Percentiles rank a stretch among this genome's conserved stretches.
phyloP scores from a whole-genome alignment of 2,797 vertebrate species.

The Hypotaenidia philippensis region DNA sequence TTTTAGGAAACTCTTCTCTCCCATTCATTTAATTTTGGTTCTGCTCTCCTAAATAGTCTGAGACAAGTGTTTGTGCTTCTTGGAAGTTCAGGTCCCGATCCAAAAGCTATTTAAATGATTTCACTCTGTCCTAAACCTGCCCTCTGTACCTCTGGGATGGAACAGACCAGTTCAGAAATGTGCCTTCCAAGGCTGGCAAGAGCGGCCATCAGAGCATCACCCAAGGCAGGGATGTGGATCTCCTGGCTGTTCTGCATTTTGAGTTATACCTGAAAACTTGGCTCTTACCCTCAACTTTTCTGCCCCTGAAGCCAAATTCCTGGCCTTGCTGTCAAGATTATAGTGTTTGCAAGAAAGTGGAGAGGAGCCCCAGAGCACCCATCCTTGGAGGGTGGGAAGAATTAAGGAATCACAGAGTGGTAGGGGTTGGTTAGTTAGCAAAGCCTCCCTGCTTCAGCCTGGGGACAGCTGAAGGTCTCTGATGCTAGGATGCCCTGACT shows the following conservation, averaged over 20 bases:
- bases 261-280: neutral
- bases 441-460: neutral
- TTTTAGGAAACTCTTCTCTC: neutral
- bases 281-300: rapidly evolving
- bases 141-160: neutral
- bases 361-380: no score
- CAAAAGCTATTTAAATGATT: neutral
- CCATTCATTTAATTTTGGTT: neutral
- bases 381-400: neutral
- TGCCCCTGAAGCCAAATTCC: neutral
- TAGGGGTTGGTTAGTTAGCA: neutral
- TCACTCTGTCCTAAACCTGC: neutral
- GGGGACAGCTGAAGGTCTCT: neutral
- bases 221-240: neutral
- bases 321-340: neutral
- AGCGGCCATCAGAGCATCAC: neutral
- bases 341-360: neutral
- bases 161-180: neutral
- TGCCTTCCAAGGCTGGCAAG: neutral
- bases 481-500: neutral
- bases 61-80: neutral
- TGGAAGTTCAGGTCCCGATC: neutral
- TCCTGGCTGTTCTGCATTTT: rapidly evolving
- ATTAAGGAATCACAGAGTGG: no score
- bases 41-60: neutral